phyloP scores from a whole-genome alignment of 1,140 invertebrate genomes.

The Temnothorax nylanderi region DNA sequence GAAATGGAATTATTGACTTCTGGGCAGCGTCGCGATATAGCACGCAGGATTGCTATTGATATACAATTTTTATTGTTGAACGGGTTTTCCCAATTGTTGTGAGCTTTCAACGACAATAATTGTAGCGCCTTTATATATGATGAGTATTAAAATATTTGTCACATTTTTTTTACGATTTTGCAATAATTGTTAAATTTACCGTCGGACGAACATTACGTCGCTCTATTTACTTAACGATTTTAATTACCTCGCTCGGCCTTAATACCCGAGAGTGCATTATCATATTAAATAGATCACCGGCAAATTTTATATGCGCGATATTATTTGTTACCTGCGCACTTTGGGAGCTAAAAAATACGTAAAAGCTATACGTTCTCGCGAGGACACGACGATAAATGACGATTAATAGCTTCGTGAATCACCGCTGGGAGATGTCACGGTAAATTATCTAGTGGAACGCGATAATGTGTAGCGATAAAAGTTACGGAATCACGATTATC shows the following conservation, averaged over 20 bases:
- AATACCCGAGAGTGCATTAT: conserved; percentile 18
- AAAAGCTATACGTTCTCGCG: background rate
- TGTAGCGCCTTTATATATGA: background rate
- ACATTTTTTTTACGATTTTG: background rate
- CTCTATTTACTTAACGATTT: conserved; percentile 41
- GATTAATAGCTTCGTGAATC: conserved; percentile 15
- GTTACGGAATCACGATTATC: conserved; percentile 17
- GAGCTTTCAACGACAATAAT: background rate
- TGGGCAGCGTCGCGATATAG: background rate
- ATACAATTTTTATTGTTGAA: background rate
- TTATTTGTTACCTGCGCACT: background rate
- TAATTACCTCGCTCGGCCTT: conserved; percentile 42
- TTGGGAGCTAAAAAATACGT: background rate
- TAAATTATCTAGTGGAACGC: conserved; percentile 4
- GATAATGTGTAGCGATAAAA: conserved; percentile 33
- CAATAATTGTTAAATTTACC: conserved; percentile 11
- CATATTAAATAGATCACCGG: conserved; percentile 15
- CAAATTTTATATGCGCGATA: background rate
- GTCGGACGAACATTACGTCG: conserved; percentile 8
- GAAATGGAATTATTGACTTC: background rate
- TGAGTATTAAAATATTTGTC: background rate
- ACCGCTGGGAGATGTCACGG: background rate
- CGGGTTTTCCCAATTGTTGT: background rate
- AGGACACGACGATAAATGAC: background rate
- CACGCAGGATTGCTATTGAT: background rate